These are phyloP conservation scores for Ophion ellenae DNA, from an alignment of 2,888 invertebrate species.

Conservation along the genomic window DNA sequence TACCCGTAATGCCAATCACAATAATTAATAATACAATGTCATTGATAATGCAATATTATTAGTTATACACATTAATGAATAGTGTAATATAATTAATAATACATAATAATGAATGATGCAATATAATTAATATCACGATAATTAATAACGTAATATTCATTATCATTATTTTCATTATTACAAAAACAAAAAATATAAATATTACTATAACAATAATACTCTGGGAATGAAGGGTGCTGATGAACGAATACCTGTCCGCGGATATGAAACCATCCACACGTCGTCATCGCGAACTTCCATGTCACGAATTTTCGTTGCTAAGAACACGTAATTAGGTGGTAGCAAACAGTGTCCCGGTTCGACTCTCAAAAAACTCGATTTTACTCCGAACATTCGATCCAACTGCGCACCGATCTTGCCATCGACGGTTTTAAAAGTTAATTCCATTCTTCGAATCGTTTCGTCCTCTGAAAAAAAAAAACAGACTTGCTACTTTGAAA, in stretches of 20 bases:
- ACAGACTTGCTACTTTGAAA: background rate
- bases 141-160: too few relatives aligned
- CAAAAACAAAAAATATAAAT: background rate
- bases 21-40: background rate
- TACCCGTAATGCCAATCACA: background rate
- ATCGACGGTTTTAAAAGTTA: conserved; percentile 86
- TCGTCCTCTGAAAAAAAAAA: conserved; percentile 1
- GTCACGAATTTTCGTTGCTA: conserved; percentile 89
- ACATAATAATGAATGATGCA: too few relatives aligned
- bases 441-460: conserved; percentile 41
- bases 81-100: too few relatives aligned
- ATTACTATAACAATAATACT: background rate
- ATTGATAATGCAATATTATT: too few relatives aligned
- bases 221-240: background rate
- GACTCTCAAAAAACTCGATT: conserved; percentile 89
- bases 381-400: conserved; percentile 88
- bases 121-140: too few relatives aligned
- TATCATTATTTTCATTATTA: too few relatives aligned
- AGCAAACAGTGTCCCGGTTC: conserved; percentile 89
- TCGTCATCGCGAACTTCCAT: conserved; percentile 91
- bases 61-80: too few relatives aligned
- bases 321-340: conserved; percentile 88
- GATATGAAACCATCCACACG: conserved; percentile 94
- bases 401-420: conserved; percentile 86
- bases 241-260: conserved; percentile 89